A percentile compares a stretch with the other conserved stretches of the same genome.
phyloP scores from a whole-genome alignment of 1,140 invertebrate species.

The Contarinia nasturtii region DNA sequence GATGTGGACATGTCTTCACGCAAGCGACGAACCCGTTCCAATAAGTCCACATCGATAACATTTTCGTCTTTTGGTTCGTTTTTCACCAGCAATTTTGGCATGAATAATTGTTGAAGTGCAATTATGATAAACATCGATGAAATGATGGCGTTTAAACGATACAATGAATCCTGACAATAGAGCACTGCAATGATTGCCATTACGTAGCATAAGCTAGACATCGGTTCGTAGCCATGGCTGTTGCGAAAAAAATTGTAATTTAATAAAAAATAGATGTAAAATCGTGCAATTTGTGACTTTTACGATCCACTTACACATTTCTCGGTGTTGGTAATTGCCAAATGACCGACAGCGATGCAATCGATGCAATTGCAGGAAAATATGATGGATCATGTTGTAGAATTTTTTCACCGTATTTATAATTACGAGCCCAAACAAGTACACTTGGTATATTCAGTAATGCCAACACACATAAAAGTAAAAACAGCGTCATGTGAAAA shows the following conservation, averaged over 20 bases:
- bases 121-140: slow-evolving; percentile 23
- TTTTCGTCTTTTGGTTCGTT: not conserved
- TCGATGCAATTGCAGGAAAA: slow-evolving; percentile 8
- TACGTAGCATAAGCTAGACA: slow-evolving; percentile 27
- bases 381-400: slow-evolving; percentile 14
- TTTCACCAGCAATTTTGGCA: not conserved
- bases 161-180: slow-evolving; percentile 32
- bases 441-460: slow-evolving; percentile 31
- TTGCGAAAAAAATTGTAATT: slow-evolving; percentile 16
- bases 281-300: too few relatives aligned
- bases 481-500: slow-evolving; percentile 38
- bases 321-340: slow-evolving; percentile 16
- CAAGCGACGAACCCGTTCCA: too few relatives aligned
- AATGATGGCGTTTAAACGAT: slow-evolving; percentile 32
- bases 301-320: slow-evolving; percentile 15
- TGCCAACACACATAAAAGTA: slow-evolving; percentile 31
- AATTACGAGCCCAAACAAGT: slow-evolving; percentile 40
- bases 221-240: slow-evolving; percentile 27
- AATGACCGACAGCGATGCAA: slow-evolving; percentile 12
- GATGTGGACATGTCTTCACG: too few relatives aligned
- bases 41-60: too few relatives aligned
- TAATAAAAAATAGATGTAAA: slow-evolving; percentile 1
- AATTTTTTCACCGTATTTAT: slow-evolving; percentile 27
- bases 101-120: not conserved
- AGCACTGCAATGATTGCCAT: slow-evolving; percentile 28